phyloP scores from a whole-genome alignment of 2,888 invertebrate species.

The Cenopis cana region DNA sequence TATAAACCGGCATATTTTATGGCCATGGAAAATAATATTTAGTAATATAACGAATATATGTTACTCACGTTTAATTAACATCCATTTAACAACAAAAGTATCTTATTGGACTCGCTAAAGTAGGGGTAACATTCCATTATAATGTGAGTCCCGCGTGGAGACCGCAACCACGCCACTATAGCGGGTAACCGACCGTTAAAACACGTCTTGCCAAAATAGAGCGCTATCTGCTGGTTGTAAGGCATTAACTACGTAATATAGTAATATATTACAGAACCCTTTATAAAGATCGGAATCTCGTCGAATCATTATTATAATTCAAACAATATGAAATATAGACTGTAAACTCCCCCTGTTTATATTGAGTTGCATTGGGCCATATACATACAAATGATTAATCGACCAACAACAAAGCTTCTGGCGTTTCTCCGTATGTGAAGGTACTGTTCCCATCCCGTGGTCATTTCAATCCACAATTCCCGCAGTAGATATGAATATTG shows the following conservation, averaged over 20 bases:
- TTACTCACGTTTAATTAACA: conserved; percentile 21
- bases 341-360: too few species aligned
- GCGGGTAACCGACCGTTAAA: conserved; percentile 22
- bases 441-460: background rate
- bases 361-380: background rate
- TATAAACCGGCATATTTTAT: conserved; percentile 15
- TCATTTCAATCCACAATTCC: background rate
- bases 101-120: conserved; percentile 1
- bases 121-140: conserved; percentile 18
- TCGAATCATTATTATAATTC: too few species aligned
- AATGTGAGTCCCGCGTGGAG: conserved; percentile 22
- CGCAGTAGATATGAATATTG: background rate
- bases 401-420: background rate
- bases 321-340: too few species aligned
- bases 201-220: conserved; percentile 22
- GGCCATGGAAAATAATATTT: background rate
- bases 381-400: background rate
- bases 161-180: conserved; percentile 27
- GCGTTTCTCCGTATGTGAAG: background rate
- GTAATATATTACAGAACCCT: too few species aligned
- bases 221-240: conserved; percentile 3
- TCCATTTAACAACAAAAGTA: background rate
- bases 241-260: background rate
- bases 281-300: too few species aligned
- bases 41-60: background rate